A percentile compares a stretch with the other conserved stretches of the same genome.
phyloP scores from a whole-genome alignment of 2,888 invertebrate species.

The Oligia strigilis region DNA sequence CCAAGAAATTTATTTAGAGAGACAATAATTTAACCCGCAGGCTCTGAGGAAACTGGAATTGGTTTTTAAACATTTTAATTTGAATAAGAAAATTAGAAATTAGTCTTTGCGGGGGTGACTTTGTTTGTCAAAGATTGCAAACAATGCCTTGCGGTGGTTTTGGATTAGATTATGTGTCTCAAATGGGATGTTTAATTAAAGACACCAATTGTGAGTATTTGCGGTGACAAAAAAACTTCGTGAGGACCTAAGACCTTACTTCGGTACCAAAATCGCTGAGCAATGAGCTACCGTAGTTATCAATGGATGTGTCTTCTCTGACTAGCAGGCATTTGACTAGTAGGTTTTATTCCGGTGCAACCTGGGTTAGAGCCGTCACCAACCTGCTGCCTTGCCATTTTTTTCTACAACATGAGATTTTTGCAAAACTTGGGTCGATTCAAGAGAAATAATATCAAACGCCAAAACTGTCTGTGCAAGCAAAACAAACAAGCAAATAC shows the following conservation, averaged over 20 bases:
- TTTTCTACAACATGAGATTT: not conserved
- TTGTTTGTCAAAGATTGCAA: constrained; percentile 19
- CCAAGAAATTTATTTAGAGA: constrained; percentile 42
- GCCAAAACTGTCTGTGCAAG: constrained; percentile 24
- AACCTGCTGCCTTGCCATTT: not conserved
- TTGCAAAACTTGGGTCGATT: not conserved
- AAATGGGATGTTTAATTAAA: not conserved
- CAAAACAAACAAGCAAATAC: constrained; percentile 44
- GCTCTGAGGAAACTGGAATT: constrained; percentile 32
- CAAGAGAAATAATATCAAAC: not conserved
- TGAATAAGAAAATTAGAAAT: constrained; percentile 40
- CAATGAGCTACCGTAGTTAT: not conserved
- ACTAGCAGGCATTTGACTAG: not conserved
- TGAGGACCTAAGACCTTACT: not conserved
- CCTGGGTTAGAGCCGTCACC: too few relatives aligned
- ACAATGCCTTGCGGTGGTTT: constrained; percentile 15
- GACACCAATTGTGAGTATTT: not conserved
- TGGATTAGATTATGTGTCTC: not conserved
- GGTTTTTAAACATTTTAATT: constrained; percentile 56
- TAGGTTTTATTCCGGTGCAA: not conserved
- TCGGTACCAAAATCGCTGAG: not conserved
- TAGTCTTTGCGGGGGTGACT: constrained; percentile 11
- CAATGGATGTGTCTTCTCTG: not conserved
- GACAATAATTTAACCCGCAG: constrained; percentile 47
- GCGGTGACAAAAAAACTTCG: not conserved